Conservation (phyloP, 2,797 vertebrate species). For the Sciurus vulgaris region DNA sequence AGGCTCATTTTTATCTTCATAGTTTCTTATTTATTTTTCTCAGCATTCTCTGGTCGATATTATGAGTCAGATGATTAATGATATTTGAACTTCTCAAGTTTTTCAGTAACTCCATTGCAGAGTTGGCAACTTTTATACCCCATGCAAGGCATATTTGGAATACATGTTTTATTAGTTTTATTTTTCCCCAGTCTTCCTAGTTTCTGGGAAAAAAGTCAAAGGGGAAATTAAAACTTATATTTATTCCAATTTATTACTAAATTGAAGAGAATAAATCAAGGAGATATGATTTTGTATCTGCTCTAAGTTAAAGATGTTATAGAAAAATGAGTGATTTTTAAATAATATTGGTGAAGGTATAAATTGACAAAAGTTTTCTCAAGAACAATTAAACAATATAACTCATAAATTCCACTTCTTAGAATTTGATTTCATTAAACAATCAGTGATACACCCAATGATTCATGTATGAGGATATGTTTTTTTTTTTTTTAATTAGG, state of each 20-base stretch:
- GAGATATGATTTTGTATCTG: not conserved
- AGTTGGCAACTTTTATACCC: not conserved
- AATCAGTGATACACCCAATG: not conserved
- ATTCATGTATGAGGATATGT: not conserved
- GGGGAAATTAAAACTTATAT: not conserved
- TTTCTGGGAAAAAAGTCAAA: not conserved
- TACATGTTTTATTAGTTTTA: not conserved
- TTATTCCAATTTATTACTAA: not conserved
- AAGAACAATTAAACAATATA: not conserved
- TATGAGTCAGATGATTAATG: not conserved
- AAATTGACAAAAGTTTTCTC: not conserved
- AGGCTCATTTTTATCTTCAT: not conserved
- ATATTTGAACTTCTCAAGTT: not conserved
- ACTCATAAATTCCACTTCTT: not conserved
- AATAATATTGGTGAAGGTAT: not conserved
- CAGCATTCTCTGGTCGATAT: not conserved
- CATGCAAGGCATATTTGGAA: not conserved
- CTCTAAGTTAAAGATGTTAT: not conserved
- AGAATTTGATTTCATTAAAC: constrained; percentile 25
- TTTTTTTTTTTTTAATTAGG: not conserved
- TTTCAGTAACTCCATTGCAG: not conserved
- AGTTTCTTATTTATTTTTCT: constrained; percentile 16
- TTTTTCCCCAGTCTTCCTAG: not conserved
- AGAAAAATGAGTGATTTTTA: not conserved
- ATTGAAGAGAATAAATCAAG: not conserved